These are phyloP conservation scores for Indicator maculatus DNA, from an alignment of 2,113 vertebrate species.

Conservation along the genomic window DNA sequence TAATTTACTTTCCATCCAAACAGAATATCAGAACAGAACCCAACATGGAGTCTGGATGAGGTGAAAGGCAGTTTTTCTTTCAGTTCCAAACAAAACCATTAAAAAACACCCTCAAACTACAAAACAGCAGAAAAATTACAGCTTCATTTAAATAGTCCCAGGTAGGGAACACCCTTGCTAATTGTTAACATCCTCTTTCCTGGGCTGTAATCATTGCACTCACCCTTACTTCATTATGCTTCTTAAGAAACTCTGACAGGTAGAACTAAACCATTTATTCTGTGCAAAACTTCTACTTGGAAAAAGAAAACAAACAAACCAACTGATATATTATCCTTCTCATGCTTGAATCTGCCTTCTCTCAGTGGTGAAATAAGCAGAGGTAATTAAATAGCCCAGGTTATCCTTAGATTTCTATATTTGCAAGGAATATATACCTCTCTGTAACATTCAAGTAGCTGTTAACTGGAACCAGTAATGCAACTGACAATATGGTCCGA, in stretches of 20 bases:
- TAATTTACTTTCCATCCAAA: too few relatives aligned
- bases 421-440: background rate
- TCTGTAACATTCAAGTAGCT: background rate
- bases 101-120: background rate
- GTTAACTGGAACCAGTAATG: background rate
- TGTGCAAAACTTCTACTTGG: background rate
- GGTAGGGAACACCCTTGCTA: background rate
- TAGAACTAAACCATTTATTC: background rate
- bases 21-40: too few relatives aligned
- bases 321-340: rapidly evolving
- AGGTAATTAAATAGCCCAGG: background rate
- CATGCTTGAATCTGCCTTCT: background rate
- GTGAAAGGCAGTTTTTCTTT: background rate
- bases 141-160: background rate
- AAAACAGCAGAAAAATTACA: background rate
- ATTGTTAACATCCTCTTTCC: background rate
- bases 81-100: background rate
- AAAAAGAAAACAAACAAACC: background rate
- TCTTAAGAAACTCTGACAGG: background rate
- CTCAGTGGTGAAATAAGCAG: background rate
- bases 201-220: background rate
- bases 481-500: background rate
- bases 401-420: background rate
- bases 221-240: background rate
- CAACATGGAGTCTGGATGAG: too few relatives aligned